Percentiles rank a stretch among this genome's conserved stretches.
Conservation (phyloP, 2,888 invertebrate genomes). For the Caenorhabditis japonica region DNA sequence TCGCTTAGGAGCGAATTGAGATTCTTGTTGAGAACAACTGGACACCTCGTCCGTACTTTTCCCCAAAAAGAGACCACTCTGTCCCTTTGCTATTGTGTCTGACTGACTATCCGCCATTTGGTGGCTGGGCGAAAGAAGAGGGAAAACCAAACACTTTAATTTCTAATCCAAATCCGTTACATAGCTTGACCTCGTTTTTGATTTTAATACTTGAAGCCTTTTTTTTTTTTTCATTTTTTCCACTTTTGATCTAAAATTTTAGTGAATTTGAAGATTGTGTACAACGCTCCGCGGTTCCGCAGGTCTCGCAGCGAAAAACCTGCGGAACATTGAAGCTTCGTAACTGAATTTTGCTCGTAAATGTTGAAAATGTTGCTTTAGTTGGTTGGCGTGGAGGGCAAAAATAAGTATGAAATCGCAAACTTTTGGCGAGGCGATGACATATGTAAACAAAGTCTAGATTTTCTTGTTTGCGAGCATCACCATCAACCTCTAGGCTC, state of each 20-base stretch:
- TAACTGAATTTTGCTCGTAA: constrained; percentile 1
- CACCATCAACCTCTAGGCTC: no score
- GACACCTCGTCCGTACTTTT: constrained; percentile 43
- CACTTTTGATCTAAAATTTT: constrained; percentile 5
- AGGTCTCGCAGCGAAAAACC: no score
- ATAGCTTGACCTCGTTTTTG: constrained; percentile 49
- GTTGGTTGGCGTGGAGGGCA: constrained; percentile 32
- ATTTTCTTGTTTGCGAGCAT: constrained; percentile 51
- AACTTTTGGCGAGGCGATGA: constrained; percentile 40
- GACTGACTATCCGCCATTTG: no score
- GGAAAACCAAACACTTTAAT: constrained; percentile 25
- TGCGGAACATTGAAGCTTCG: neutral
- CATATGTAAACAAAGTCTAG: constrained; percentile 53
- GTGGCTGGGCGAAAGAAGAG: no score
- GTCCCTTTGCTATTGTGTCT: neutral
- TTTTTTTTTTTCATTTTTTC: constrained; percentile 10
- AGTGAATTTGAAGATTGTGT: constrained; percentile 8
- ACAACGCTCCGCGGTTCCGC: no score
- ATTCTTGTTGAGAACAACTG: constrained; percentile 49
- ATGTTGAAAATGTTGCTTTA: constrained; percentile 11
- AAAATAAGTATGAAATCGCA: constrained; percentile 37
- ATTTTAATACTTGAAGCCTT: no score
- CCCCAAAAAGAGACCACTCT: constrained; percentile 15
- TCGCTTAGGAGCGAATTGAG: constrained; percentile 33
- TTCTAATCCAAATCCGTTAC: constrained; percentile 48